Conservation (phyloP, 2,113 vertebrate genomes). For the Himantopus leucocephalus region DNA sequence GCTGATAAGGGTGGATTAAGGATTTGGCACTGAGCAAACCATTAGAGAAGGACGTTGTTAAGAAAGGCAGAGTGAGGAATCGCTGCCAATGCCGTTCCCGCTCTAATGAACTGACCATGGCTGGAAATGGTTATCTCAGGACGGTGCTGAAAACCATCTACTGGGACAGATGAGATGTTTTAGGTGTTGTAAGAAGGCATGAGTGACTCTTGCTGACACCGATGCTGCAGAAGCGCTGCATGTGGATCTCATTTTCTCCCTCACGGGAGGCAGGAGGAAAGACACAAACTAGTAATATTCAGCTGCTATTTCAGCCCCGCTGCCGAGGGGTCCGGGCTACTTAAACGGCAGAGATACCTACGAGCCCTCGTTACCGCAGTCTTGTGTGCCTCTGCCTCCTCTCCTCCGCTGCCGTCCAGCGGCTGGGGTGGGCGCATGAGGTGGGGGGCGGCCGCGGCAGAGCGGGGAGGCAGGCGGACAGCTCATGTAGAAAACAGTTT, state of each 20-base stretch:
- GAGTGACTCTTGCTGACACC: not conserved
- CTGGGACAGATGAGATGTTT: not conserved
- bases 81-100: not conserved
- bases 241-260: not conserved
- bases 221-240: not conserved
- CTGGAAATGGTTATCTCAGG: constrained; percentile 12
- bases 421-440: not conserved
- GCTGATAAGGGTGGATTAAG: constrained; percentile 3
- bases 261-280: not conserved
- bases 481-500: constrained; percentile 47
- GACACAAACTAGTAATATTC: not conserved
- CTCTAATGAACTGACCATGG: not conserved
- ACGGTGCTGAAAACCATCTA: not conserved
- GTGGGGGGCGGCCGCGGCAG: not conserved
- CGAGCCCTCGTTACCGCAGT: not conserved
- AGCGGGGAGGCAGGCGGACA: not conserved
- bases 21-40: not conserved
- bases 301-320: not conserved
- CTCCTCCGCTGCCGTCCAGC: fast-evolving
- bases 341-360: not conserved
- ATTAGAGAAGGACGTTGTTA: not conserved
- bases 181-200: not conserved
- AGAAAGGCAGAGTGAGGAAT: not conserved
- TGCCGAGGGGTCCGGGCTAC: not conserved
- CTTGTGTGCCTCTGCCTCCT: not conserved